phyloP scores from a whole-genome alignment of 1,140 invertebrate genomes.

The Drosophila nigrodunni region DNA sequence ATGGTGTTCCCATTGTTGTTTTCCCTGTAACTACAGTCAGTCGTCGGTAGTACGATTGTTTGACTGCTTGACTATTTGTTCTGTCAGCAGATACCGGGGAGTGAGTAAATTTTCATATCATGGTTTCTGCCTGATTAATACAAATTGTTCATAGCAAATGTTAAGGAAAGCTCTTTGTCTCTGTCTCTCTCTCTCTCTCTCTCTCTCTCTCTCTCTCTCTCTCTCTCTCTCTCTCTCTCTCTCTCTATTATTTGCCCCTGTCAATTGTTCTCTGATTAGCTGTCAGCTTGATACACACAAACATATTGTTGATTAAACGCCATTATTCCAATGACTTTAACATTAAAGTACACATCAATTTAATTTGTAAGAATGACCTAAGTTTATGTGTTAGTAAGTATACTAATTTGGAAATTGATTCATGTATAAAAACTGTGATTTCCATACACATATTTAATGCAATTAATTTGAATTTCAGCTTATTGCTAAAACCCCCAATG shows the following conservation, averaged over 20 bases:
- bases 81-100: slow-evolving; percentile 32
- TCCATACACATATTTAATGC: too few species aligned
- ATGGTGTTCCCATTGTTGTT: slow-evolving; percentile 23
- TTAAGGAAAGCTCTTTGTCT: neutral
- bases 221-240: neutral
- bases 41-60: slow-evolving; percentile 3
- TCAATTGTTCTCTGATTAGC: slow-evolving; percentile 40
- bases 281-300: slow-evolving; percentile 30
- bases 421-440: too few species aligned
- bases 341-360: too few species aligned
- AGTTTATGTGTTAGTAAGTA: too few species aligned
- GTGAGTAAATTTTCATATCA: slow-evolving; percentile 36
- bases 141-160: slow-evolving; percentile 38
- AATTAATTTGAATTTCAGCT: too few species aligned
- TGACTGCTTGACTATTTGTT: slow-evolving; percentile 24
- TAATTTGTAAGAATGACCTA: too few species aligned
- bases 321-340: slow-evolving; percentile 1
- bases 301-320: neutral
- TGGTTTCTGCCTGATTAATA: slow-evolving; percentile 56
- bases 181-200: neutral
- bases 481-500: too few species aligned
- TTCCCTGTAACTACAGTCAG: neutral
- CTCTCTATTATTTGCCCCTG: neutral
- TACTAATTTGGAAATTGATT: too few species aligned
- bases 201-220: neutral